Percentiles rank a stretch among this genome's conserved stretches.
phyloP scores from a whole-genome alignment of 2,797 vertebrate genomes.

The Setipinna tenuifilis region DNA sequence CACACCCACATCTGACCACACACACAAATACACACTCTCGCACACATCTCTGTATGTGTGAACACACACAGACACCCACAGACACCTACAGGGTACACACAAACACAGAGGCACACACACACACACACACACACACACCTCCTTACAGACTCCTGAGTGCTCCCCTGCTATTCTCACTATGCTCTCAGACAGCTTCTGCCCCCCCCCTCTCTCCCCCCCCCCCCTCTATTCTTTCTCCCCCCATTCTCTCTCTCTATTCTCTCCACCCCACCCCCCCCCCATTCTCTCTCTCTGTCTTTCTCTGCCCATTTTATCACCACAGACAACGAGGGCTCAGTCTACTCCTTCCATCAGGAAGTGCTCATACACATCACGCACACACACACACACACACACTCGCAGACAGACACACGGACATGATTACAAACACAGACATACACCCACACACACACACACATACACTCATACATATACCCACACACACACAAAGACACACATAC shows the following conservation, averaged over 20 bases:
- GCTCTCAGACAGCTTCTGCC: constrained; percentile 16
- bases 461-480: neutral
- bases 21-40: neutral
- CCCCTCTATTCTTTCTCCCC: neutral
- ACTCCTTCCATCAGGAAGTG: neutral
- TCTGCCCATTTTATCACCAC: constrained; percentile 21
- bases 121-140: constrained; percentile 1
- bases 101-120: neutral
- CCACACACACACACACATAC: neutral
- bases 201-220: neutral
- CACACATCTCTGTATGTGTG: neutral
- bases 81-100: neutral
- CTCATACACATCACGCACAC: neutral
- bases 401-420: neutral
- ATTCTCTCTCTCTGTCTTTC: neutral
- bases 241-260: neutral
- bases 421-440: too few relatives aligned
- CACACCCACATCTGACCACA: neutral
- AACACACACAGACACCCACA: neutral
- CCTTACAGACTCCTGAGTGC: neutral
- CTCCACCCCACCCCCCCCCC: neutral
- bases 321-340: neutral
- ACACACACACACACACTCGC: constrained; percentile 13
- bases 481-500: neutral
- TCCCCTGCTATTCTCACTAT: neutral